A percentile compares a stretch with the other conserved stretches of the same genome.
phyloP scores from a whole-genome alignment of 2,888 invertebrate genomes.

The Tuberolachnus salignus region DNA sequence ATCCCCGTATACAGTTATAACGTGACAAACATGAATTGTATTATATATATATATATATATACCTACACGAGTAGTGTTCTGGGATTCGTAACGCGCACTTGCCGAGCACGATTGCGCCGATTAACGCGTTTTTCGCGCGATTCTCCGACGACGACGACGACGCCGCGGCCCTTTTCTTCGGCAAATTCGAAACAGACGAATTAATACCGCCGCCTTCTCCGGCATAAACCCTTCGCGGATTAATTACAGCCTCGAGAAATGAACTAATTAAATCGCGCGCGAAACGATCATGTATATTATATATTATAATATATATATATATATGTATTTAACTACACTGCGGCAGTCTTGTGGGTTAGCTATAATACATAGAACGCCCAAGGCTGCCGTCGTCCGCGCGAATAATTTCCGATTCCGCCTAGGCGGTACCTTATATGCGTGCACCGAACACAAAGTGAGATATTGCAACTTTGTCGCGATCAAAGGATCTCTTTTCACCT shows the following conservation, averaged over 20 bases:
- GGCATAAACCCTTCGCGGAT: not conserved
- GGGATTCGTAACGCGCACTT: too few relatives aligned
- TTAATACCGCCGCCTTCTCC: conserved; percentile 22
- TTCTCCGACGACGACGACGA: not conserved
- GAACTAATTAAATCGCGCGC: conserved; percentile 36
- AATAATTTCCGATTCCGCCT: not conserved
- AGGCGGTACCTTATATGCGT: not conserved
- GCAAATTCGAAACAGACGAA: conserved; percentile 24
- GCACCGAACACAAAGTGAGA: not conserved
- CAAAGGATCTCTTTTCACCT: too few relatives aligned
- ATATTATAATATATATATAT: not conserved
- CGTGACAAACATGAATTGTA: too few relatives aligned
- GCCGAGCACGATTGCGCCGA: not conserved
- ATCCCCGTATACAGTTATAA: too few relatives aligned
- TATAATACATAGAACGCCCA: not conserved
- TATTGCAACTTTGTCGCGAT: not conserved
- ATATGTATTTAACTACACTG: not conserved
- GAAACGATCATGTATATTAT: conserved; percentile 5
- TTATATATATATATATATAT: too few relatives aligned
- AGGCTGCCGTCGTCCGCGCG: not conserved
- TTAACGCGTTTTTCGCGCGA: conserved; percentile 28
- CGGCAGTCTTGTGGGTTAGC: too few relatives aligned
- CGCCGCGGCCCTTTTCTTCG: conserved; percentile 8
- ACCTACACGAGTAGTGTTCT: too few relatives aligned
- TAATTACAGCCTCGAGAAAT: conserved; percentile 37